Percentiles rank a stretch among this genome's conserved stretches.
phyloP scores from a whole-genome alignment of 2,113 vertebrate genomes.

The Promerops cafer region DNA sequence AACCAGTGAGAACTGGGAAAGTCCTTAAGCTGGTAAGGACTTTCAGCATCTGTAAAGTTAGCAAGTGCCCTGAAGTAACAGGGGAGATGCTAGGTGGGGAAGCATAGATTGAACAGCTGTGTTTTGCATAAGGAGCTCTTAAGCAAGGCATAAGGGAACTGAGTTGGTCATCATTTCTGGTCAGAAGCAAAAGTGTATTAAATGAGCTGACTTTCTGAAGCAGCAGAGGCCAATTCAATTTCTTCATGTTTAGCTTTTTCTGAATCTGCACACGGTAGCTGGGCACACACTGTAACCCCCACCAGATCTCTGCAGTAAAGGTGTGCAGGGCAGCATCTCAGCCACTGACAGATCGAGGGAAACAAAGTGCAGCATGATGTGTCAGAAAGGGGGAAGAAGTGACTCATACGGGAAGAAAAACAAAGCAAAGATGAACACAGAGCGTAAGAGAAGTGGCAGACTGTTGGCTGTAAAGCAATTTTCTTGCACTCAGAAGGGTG shows the following conservation, averaged over 20 bases:
- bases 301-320: background rate
- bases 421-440: background rate
- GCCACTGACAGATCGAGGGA: background rate
- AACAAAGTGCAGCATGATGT: background rate
- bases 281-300: background rate
- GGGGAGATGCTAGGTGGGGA: background rate
- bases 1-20: background rate
- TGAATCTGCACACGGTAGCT: background rate
- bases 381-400: background rate
- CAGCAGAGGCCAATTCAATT: background rate
- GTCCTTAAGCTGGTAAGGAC: background rate
- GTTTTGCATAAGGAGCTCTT: background rate
- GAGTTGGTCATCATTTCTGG: background rate
- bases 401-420: slow-evolving; percentile 40
- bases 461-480: background rate
- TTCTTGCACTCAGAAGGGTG: background rate
- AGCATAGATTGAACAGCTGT: background rate
- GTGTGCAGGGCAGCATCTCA: background rate
- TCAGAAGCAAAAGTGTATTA: background rate
- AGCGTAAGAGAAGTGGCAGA: background rate
- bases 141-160: background rate
- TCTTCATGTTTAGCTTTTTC: background rate
- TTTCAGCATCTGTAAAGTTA: background rate
- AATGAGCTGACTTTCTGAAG: background rate
- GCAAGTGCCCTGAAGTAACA: background rate